phyloP scores from a whole-genome alignment of 2,888 invertebrate species.

The Tetragonisca angustula region DNA sequence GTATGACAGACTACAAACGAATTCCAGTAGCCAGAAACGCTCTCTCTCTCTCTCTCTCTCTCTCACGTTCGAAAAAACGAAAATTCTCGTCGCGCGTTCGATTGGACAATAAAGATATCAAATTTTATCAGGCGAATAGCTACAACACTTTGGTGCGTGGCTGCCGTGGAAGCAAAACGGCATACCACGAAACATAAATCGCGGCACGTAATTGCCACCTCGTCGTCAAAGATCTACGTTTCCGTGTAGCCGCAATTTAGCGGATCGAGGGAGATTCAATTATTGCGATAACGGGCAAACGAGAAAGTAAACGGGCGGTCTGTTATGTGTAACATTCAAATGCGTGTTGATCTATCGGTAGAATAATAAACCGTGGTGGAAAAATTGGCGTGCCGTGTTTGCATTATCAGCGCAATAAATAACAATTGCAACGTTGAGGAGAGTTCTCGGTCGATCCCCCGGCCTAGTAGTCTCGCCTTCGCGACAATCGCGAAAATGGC shows the following conservation, averaged over 20 bases:
- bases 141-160: neutral
- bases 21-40: neutral
- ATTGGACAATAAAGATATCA: constrained; percentile 17
- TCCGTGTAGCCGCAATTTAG: constrained; percentile 37
- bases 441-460: neutral
- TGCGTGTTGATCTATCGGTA: constrained; percentile 13
- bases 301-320: constrained; percentile 37
- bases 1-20: neutral
- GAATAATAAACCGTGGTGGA: constrained; percentile 42
- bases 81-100: neutral
- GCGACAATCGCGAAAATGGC: constrained; percentile 5
- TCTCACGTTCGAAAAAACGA: too few relatives aligned
- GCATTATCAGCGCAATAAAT: constrained; percentile 47
- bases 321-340: constrained; percentile 34
- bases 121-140: constrained; percentile 17
- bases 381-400: constrained; percentile 13
- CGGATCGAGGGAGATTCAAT: constrained; percentile 50
- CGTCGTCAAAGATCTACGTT: constrained; percentile 33
- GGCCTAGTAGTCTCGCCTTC: neutral
- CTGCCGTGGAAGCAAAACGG: constrained; percentile 10
- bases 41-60: too few relatives aligned
- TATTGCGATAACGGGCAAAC: constrained; percentile 42
- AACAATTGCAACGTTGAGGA: constrained; percentile 25
- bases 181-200: constrained; percentile 37
- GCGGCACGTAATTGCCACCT: constrained; percentile 43